Conservation (phyloP, 2,113 vertebrate genomes). For the Callipepla californica region DNA sequence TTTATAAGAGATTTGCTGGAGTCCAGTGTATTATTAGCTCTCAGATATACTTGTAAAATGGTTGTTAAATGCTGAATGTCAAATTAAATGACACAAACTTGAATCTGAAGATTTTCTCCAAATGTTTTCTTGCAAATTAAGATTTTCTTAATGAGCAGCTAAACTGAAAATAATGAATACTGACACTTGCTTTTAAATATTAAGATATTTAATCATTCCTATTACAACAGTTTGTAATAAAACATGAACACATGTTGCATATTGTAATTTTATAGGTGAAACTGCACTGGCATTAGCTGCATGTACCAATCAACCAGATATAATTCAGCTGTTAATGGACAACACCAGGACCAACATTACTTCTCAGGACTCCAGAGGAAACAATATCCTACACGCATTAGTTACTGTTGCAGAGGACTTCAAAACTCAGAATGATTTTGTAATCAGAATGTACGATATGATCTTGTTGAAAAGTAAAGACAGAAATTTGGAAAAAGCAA, state of each 20-base stretch:
- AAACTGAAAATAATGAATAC: neutral
- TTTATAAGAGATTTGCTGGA: neutral
- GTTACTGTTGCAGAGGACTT: constrained; percentile 83
- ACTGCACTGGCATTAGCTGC: constrained; percentile 83
- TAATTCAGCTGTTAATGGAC: constrained; percentile 82
- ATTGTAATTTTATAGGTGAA: constrained; percentile 69
- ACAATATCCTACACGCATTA: constrained; percentile 82
- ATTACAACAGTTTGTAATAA: neutral
- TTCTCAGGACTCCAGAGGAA: constrained; percentile 83
- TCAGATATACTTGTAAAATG: neutral
- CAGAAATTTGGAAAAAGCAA: constrained; percentile 78
- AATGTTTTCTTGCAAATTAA: neutral
- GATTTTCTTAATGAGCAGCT: neutral
- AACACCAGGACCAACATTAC: constrained; percentile 76
- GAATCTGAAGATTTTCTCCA: neutral
- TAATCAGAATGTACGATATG: constrained; percentile 82
- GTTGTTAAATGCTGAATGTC: neutral
- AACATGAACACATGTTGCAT: neutral
- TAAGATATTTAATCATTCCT: neutral
- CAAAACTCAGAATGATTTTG: constrained; percentile 82
- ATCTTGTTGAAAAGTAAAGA: constrained; percentile 78
- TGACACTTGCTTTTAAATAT: neutral
- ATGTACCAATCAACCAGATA: constrained; percentile 84
- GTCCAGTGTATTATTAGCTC: neutral
- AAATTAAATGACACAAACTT: neutral